Conservation (phyloP, 2,113 vertebrate species). For the Falco punctatus region DNA sequence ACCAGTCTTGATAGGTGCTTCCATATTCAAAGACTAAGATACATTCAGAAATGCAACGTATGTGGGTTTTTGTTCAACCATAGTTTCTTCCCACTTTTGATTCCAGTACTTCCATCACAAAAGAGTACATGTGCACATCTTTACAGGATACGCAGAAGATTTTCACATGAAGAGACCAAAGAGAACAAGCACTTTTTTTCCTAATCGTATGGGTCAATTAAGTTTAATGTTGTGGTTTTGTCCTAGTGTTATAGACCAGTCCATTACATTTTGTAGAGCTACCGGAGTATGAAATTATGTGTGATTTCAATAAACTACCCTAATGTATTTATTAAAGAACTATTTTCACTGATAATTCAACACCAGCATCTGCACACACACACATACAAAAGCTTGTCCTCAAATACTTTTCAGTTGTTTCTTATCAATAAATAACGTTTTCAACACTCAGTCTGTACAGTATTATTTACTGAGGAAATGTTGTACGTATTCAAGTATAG, state of each 20-base stretch:
- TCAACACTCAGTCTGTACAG: not conserved
- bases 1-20: not conserved
- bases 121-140: not conserved
- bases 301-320: not conserved
- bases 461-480: not conserved
- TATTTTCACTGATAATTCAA: not conserved
- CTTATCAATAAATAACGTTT: not conserved
- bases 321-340: not conserved
- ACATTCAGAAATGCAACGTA: not conserved
- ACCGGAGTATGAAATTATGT: not conserved
- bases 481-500: accelerated
- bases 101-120: not conserved
- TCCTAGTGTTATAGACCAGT: not conserved
- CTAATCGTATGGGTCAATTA: not conserved
- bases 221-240: not conserved
- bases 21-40: not conserved
- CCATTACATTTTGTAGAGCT: not conserved
- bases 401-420: not conserved
- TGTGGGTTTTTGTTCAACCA: not conserved
- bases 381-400: not conserved
- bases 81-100: not conserved
- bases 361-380: not conserved
- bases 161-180: not conserved
- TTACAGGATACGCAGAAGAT: not conserved
- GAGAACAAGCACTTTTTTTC: not conserved